Conservation (phyloP, 2,797 vertebrate species). For the Nyctibius grandis region DNA sequence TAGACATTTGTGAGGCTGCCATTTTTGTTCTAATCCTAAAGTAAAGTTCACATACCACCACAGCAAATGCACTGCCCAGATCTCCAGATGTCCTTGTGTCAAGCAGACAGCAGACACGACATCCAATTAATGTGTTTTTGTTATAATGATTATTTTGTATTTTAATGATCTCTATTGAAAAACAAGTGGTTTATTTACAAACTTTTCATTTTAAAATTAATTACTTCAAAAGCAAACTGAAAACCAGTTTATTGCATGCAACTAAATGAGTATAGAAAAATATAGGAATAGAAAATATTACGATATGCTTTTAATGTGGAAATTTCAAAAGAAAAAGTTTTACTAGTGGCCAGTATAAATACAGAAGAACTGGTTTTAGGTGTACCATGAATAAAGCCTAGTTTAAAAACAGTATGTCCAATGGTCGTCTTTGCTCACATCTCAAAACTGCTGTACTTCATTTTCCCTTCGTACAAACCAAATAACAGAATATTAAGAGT, state of each 20-base stretch:
- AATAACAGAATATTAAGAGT: constrained; percentile 35
- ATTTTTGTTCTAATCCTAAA: constrained; percentile 68
- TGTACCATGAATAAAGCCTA: background rate
- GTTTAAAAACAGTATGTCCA: background rate
- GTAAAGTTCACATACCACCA: constrained; percentile 61
- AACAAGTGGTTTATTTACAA: background rate
- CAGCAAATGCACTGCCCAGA: constrained; percentile 57
- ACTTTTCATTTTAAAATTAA: background rate
- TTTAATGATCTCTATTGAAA: background rate
- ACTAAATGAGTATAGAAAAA: background rate
- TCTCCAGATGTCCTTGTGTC: constrained; percentile 67
- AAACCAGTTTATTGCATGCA: background rate
- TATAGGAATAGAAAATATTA: background rate
- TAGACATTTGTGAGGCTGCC: constrained; percentile 44
- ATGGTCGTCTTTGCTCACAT: background rate
- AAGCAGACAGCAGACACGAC: constrained; percentile 21
- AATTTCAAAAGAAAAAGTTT: background rate
- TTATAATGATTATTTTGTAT: background rate
- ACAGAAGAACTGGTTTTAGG: background rate
- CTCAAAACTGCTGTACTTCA: background rate
- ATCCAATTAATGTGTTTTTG: background rate
- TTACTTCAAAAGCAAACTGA: background rate
- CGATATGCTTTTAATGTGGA: background rate
- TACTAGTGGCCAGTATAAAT: background rate
- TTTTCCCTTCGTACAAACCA: constrained; percentile 18